Percentiles rank a stretch among this genome's conserved stretches.
phyloP scores from a whole-genome alignment of 2,797 vertebrate species.

The Ataeniobius toweri region DNA sequence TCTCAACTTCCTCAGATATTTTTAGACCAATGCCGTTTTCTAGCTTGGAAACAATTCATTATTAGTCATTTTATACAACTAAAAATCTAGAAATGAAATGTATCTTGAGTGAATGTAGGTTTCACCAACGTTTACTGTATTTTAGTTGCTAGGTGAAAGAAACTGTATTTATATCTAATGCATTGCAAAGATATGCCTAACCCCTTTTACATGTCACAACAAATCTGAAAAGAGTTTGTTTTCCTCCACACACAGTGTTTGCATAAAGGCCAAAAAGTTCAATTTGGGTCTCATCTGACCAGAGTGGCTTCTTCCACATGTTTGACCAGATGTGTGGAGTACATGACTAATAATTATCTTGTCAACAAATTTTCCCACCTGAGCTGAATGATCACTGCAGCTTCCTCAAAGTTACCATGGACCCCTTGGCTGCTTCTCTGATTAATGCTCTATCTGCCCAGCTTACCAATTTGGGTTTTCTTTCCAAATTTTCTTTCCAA shows the following conservation, averaged over 20 bases:
- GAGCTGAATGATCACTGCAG: no score
- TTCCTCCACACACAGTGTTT: no score
- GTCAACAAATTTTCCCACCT: no score
- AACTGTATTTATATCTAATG: not conserved
- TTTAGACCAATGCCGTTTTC: not conserved
- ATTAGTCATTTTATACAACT: not conserved
- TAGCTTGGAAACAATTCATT: not conserved
- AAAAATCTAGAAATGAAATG: not conserved
- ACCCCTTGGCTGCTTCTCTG: not conserved
- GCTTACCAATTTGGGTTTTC: not conserved
- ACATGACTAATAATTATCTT: no score
- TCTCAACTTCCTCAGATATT: slow-evolving; percentile 31
- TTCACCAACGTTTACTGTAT: not conserved
- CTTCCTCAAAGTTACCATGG: not conserved
- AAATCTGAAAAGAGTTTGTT: not conserved
- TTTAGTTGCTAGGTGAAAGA: not conserved
- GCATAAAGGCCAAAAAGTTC: no score
- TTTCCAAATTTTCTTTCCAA: slow-evolving; percentile 1
- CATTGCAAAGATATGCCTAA: not conserved
- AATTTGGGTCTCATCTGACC: not conserved
- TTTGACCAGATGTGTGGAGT: no score
- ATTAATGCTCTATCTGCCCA: not conserved
- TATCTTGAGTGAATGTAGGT: not conserved
- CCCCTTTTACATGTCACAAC: not conserved
- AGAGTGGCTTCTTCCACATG: no score